phyloP scores from a whole-genome alignment of 2,113 vertebrate genomes.

The Oophaga pumilio region DNA sequence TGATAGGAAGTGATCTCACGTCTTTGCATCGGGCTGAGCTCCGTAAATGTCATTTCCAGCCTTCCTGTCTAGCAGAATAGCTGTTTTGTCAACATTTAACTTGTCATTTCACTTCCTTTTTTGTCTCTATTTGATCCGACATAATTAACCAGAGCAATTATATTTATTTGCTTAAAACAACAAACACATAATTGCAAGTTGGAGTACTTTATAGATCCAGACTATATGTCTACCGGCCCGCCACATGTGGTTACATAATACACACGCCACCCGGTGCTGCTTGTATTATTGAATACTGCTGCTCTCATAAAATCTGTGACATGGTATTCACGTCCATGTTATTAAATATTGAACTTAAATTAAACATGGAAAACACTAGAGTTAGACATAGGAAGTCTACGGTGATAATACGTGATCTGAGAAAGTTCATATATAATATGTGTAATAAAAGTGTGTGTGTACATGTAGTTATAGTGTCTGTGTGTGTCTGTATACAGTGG shows the following conservation, averaged over 20 bases:
- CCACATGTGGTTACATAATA: neutral
- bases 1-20: neutral
- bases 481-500: no score
- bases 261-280: neutral
- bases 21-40: neutral
- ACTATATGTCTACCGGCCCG: neutral
- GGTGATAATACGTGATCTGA: no score
- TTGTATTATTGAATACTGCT: no score
- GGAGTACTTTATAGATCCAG: neutral
- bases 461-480: no score
- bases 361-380: no score
- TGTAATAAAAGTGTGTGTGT: no score
- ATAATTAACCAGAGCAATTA: neutral
- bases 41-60: neutral
- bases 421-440: no score
- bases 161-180: neutral
- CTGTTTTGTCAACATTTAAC: conserved; percentile 4
- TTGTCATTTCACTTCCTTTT: neutral
- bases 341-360: no score
- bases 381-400: no score
- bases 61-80: neutral
- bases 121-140: neutral
- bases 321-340: neutral
- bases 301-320: no score
- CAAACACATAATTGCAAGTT: neutral